Evolutionary conservation across 2,888 invertebrate genomes (phyloP).

Genomic region (Clepsis dumicolana): DNA sequence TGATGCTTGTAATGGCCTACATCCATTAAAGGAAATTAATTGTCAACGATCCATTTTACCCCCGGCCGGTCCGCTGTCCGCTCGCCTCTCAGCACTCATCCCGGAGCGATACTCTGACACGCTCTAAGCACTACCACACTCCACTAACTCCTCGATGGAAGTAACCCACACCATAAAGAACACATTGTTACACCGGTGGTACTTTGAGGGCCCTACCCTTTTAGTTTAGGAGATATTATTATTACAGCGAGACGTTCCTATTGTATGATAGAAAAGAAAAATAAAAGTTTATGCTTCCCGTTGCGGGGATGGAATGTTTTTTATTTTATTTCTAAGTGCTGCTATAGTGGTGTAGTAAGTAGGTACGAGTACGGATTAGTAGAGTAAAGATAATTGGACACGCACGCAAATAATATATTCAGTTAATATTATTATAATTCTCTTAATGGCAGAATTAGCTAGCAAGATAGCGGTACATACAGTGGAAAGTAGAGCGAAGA

Average conservation of each 20-base stretch:
- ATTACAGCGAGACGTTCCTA: slow-evolving; percentile 35
- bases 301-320: slow-evolving; percentile 11
- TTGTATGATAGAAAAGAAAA: slow-evolving; percentile 40
- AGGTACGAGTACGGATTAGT: not conserved
- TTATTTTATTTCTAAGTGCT: slow-evolving; percentile 21
- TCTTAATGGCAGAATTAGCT: too few relatives aligned
- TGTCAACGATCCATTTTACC: not conserved
- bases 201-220: slow-evolving; percentile 42
- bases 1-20: not conserved
- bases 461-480: too few relatives aligned
- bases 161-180: slow-evolving; percentile 59
- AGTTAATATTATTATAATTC: too few relatives aligned
- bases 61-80: not conserved
- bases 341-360: not conserved
- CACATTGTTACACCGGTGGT: slow-evolving; percentile 44
- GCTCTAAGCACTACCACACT: slow-evolving; percentile 54
- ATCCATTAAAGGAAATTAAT: too few relatives aligned
- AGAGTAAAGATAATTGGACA: too few relatives aligned
- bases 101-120: slow-evolving; percentile 46
- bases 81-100: slow-evolving; percentile 22
- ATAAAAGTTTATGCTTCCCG: slow-evolving; percentile 38
- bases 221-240: slow-evolving; percentile 43
- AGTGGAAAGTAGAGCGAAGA: too few relatives aligned
- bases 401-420: too few relatives aligned
- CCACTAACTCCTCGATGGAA: slow-evolving; percentile 53